A percentile compares a stretch with the other conserved stretches of the same genome.
Conservation (phyloP, 2,888 invertebrate genomes). For the Thereva nobilitata region DNA sequence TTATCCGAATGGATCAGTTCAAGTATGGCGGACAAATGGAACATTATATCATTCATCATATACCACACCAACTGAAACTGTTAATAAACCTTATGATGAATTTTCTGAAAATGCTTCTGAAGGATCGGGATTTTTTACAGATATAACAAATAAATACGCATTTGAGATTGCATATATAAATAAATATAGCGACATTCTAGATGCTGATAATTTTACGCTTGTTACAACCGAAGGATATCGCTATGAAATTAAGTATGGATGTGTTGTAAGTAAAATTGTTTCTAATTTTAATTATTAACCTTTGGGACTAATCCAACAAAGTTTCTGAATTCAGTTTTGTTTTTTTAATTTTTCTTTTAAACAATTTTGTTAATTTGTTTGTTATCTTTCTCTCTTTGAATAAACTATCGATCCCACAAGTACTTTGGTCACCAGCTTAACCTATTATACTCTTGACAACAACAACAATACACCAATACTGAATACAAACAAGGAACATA, state of each 20-base stretch:
- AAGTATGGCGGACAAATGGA: slow-evolving; percentile 28
- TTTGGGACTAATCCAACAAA: too few species aligned
- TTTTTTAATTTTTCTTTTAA: neutral
- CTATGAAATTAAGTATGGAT: slow-evolving; percentile 11
- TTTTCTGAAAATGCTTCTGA: neutral
- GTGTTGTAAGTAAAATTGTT: slow-evolving; percentile 22
- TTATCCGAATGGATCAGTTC: slow-evolving; percentile 9
- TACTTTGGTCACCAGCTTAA: too few species aligned
- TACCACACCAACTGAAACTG: too few species aligned
- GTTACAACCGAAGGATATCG: slow-evolving; percentile 22
- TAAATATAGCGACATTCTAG: slow-evolving; percentile 6
- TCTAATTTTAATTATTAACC: neutral
- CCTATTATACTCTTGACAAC: too few species aligned
- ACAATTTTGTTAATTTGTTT: neutral
- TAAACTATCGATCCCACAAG: too few species aligned
- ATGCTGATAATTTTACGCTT: slow-evolving; percentile 10
- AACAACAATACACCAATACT: too few species aligned
- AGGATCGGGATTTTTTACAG: neutral
- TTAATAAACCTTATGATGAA: neutral
- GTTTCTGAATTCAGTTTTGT: too few species aligned
- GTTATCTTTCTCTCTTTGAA: neutral
- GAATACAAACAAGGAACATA: too few species aligned
- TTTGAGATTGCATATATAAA: slow-evolving; percentile 27
- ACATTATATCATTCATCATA: slow-evolving; percentile 22
- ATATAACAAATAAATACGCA: neutral